A percentile compares a stretch with the other conserved stretches of the same genome.
phyloP scores from a whole-genome alignment of 2,797 vertebrate genomes.

The Petrocephalus schoutedeni region DNA sequence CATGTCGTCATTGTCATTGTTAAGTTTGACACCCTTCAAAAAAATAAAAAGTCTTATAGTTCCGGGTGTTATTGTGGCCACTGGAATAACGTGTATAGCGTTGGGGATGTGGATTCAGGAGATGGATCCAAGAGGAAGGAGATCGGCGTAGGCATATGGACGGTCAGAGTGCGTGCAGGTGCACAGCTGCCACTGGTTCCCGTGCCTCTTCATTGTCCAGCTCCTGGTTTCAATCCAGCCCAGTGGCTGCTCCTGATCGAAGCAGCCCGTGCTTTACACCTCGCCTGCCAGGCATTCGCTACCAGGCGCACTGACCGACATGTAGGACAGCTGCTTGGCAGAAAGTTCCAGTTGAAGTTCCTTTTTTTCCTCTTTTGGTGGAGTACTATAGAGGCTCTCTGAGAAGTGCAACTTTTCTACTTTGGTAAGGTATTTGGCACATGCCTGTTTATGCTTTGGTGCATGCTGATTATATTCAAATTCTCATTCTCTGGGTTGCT shows the following conservation, averaged over 20 bases:
- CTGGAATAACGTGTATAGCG: neutral
- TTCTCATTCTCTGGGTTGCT: neutral
- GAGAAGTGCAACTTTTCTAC: neutral
- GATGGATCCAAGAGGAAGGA: neutral
- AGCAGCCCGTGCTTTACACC: neutral
- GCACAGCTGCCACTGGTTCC: neutral
- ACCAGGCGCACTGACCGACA: neutral
- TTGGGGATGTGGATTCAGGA: neutral
- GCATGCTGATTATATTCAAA: neutral
- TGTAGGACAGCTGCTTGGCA: neutral
- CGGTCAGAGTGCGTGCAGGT: neutral
- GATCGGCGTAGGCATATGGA: neutral
- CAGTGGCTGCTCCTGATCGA: neutral
- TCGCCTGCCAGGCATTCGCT: neutral
- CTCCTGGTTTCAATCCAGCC: neutral
- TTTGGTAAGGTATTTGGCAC: slow-evolving; percentile 19
- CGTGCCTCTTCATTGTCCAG: neutral
- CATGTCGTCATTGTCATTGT: slow-evolving; percentile 8
- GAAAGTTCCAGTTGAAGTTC: neutral
- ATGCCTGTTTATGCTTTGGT: neutral
- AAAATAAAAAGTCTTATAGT: neutral
- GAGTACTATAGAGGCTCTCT: neutral
- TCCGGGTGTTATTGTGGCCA: neutral
- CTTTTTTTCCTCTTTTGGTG: neutral
- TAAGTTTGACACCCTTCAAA: slow-evolving; percentile 1